Conservation (phyloP, 2,888 invertebrate genomes). For the Drosophila macrospina region DNA sequence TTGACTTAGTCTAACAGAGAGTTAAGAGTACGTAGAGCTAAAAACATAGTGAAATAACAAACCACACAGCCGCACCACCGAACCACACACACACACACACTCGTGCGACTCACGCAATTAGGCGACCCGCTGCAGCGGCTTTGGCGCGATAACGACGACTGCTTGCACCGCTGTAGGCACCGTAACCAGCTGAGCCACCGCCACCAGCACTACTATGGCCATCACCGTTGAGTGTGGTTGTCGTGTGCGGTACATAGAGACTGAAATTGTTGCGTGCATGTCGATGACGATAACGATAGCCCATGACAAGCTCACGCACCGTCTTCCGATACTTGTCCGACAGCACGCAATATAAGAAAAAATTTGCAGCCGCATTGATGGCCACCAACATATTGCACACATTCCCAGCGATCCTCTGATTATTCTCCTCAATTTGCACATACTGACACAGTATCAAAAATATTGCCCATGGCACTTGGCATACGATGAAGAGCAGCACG, state of each 20-base stretch:
- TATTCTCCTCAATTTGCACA: slow-evolving; percentile 64
- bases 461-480: slow-evolving; percentile 90
- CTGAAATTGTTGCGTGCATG: slow-evolving; percentile 79
- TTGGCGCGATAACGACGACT: slow-evolving; percentile 71
- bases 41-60: slow-evolving; percentile 8
- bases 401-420: slow-evolving; percentile 88
- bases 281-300: slow-evolving; percentile 78
- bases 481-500: slow-evolving; percentile 90
- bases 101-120: slow-evolving; percentile 55
- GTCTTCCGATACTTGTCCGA: slow-evolving; percentile 91
- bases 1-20: slow-evolving; percentile 39
- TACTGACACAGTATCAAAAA: slow-evolving; percentile 85
- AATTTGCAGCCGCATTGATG: slow-evolving; percentile 91
- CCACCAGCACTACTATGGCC: slow-evolving; percentile 24
- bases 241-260: slow-evolving; percentile 70
- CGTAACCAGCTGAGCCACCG: background rate
- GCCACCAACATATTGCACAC: slow-evolving; percentile 90
- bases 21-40: slow-evolving; percentile 12
- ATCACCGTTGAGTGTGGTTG: slow-evolving; percentile 67
- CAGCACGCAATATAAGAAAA: slow-evolving; percentile 91
- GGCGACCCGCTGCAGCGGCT: slow-evolving; percentile 41
- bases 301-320: slow-evolving; percentile 83
- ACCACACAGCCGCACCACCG: background rate
- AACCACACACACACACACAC: background rate
- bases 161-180: slow-evolving; percentile 44